A percentile compares a stretch with the other conserved stretches of the same genome.
These are phyloP conservation scores for Mixornis gularis DNA, from an alignment of 2,113 vertebrate species.

Conservation along the genomic window DNA sequence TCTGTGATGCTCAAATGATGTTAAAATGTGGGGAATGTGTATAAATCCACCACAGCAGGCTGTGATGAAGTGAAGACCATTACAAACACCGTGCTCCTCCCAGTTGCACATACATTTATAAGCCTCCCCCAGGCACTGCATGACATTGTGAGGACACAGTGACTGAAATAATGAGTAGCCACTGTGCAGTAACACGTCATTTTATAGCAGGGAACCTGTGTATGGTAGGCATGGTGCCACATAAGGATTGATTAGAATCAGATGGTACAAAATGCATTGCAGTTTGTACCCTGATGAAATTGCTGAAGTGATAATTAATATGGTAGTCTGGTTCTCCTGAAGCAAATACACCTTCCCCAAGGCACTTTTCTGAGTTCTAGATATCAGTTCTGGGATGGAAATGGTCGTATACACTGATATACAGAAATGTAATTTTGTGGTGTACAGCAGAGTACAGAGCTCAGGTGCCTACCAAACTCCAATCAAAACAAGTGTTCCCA, in stretches of 20 bases:
- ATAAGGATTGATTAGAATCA: constrained; percentile 34
- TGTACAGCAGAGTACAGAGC: neutral
- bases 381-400: neutral
- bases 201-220: constrained; percentile 2
- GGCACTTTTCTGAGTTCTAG: neutral
- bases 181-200: neutral
- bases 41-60: neutral
- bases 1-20: neutral
- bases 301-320: neutral
- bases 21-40: neutral
- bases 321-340: neutral
- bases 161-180: constrained; percentile 13
- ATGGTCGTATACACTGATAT: neutral
- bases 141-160: constrained; percentile 36
- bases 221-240: constrained; percentile 11
- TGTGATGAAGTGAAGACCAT: neutral
- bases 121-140: neutral
- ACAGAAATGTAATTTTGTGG: neutral
- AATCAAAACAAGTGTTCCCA: neutral
- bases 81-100: neutral
- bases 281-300: neutral
- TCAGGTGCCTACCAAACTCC: neutral
- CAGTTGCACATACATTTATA: neutral
- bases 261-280: constrained; percentile 19
- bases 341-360: neutral